Conservation (phyloP, 2,888 invertebrate species). For the Eugnorisma glareosa region DNA sequence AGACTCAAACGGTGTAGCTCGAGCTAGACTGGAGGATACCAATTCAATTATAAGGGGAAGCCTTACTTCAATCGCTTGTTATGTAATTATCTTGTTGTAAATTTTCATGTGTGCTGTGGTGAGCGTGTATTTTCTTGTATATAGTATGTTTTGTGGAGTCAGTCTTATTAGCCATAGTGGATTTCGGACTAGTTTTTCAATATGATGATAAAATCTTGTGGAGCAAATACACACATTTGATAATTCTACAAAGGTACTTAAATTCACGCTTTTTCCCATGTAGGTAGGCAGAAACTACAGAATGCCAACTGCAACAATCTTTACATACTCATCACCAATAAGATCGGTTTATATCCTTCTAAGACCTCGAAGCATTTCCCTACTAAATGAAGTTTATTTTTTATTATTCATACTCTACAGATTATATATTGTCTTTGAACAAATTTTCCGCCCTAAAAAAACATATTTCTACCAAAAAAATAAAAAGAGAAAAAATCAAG, state of each 20-base stretch:
- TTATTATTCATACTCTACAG: not conserved
- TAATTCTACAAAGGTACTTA: too few relatives aligned
- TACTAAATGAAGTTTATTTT: not conserved
- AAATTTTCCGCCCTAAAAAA: constrained; percentile 21
- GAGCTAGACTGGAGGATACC: constrained; percentile 42
- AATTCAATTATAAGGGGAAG: constrained; percentile 67
- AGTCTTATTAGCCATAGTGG: not conserved
- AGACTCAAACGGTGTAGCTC: constrained; percentile 26
- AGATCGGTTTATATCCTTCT: not conserved
- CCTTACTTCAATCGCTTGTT: constrained; percentile 63
- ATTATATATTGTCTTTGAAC: not conserved
- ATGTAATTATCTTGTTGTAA: constrained; percentile 56
- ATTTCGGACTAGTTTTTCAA: not conserved
- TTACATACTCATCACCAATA: not conserved
- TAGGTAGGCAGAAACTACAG: not conserved
- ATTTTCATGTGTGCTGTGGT: constrained; percentile 47
- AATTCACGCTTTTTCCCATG: not conserved
- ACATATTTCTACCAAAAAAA: not conserved
- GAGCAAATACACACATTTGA: not conserved
- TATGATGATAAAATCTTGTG: not conserved
- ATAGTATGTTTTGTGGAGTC: not conserved
- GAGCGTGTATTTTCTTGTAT: not conserved
- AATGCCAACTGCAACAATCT: not conserved
- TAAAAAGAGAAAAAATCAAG: not conserved
- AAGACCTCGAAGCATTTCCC: not conserved